phyloP scores from a whole-genome alignment of 2,888 invertebrate species.

The Diaprepes abbreviatus region DNA sequence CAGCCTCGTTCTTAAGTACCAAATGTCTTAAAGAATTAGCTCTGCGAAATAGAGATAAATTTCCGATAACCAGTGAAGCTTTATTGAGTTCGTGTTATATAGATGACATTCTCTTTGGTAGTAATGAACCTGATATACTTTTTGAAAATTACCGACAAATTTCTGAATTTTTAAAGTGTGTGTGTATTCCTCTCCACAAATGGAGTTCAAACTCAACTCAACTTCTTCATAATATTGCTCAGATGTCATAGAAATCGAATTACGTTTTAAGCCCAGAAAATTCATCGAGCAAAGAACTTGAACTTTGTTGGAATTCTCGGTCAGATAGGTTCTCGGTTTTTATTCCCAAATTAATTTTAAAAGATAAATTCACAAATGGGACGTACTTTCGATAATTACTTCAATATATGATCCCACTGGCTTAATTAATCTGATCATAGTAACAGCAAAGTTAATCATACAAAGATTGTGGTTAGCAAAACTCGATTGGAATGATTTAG shows the following conservation, averaged over 20 bases:
- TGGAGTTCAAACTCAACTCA: conserved; percentile 34
- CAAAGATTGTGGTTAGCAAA: conserved; percentile 40
- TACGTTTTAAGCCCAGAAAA: conserved; percentile 14
- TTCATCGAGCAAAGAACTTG: conserved; percentile 33
- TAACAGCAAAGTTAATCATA: conserved; percentile 45
- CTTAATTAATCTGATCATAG: conserved; percentile 39
- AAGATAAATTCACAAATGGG: conserved; percentile 38
- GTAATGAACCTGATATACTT: too few species aligned
- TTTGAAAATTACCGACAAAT: background rate
- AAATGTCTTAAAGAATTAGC: conserved; percentile 34
- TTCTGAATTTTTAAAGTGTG: background rate
- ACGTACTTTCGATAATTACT: conserved; percentile 30
- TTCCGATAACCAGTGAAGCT: conserved; percentile 2
- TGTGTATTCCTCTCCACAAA: conserved; percentile 38
- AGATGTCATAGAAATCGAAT: background rate
- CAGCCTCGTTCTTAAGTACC: conserved; percentile 39
- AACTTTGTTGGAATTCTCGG: conserved; percentile 30
- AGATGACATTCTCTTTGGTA: too few species aligned
- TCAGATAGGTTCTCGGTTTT: conserved; percentile 34
- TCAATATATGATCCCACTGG: conserved; percentile 45
- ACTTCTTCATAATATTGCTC: background rate
- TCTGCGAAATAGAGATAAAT: background rate
- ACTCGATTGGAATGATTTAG: conserved; percentile 36
- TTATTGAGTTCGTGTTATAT: too few species aligned
- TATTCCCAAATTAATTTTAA: too few species aligned